Base-by-base conservation (phyloP, 2,113 vertebrate species). In the Panthera leo region DNA sequence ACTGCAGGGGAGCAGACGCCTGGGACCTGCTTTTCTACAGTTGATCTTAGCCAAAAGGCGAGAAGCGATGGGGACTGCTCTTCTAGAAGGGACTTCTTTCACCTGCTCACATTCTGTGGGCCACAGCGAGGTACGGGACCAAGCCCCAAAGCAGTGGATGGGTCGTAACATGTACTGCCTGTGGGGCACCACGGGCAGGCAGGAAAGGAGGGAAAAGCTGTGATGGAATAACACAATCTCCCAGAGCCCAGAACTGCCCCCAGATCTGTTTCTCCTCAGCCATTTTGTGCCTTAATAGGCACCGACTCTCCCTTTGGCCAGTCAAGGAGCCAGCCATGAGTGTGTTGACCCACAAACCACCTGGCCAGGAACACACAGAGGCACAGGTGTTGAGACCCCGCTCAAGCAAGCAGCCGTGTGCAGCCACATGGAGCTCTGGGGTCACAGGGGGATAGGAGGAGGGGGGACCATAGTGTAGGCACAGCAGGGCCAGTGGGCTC, bases 381-480 rank as follows among this genome's bases (percentile, higher is more conserved):
- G 61, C 45, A 6, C 21, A 7, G 34, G 29, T 4, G 21, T 16
- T 2, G 11, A 68, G 58, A 5, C 4, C 25, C 23, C 5, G 27
- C 42, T 29, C 10, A 10, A 61, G 34, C 31, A 67, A 53, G 58
- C 13, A 65, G 42, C 27, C 7, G 6, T 2, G 5, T 12, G 10
- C 23, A 39, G 73, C 42, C 15, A 29, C 23, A 9, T 0, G 6
- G 75, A 31, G 61, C 12, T 65, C 23, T 29, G 45, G 42, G 4
- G 75, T 51, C 61, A 4, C 5, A 19, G 29, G 45, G 5, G 53
- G 9, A 3, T 0, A 5, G 39, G 19, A 21, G 29, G 4, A 23
- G 6, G 45, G 42, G 25, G 16, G 1, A 45, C 6, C 25, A 13
- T 1, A 9, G 27, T 8, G 45, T 1, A 27, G 29, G 10, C n/a